Percentiles rank a stretch among this genome's conserved stretches.
Conservation (phyloP, 2,888 invertebrate species). For the Nemapogon koenigi region DNA sequence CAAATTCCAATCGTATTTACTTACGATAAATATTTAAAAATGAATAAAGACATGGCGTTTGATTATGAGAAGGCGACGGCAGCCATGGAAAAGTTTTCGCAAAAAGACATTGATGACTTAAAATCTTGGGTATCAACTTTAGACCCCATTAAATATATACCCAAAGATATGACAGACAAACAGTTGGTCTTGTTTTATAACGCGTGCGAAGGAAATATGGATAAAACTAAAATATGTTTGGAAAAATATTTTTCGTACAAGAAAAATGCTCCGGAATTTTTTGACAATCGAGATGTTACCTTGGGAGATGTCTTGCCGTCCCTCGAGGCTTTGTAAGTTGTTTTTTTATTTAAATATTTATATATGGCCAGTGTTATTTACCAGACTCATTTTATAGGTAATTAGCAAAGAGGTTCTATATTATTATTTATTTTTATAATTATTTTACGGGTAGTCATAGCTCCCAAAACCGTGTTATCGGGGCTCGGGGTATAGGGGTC, state of each 20-base stretch:
- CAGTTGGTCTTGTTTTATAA: slow-evolving; percentile 71
- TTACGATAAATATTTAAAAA: slow-evolving; percentile 30
- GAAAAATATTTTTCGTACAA: slow-evolving; percentile 66
- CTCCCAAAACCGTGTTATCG: too few species aligned
- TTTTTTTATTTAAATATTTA: slow-evolving; percentile 6
- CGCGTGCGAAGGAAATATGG: slow-evolving; percentile 68
- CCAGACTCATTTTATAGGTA: too few species aligned
- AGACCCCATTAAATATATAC: slow-evolving; percentile 54
- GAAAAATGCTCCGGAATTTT: slow-evolving; percentile 68
- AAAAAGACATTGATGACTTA: slow-evolving; percentile 48
- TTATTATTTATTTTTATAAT: too few species aligned
- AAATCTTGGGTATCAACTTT: slow-evolving; percentile 50
- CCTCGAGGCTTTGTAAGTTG: slow-evolving; percentile 62
- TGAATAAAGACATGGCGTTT: slow-evolving; percentile 48
- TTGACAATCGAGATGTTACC: slow-evolving; percentile 61
- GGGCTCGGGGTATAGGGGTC: too few species aligned
- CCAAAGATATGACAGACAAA: slow-evolving; percentile 61
- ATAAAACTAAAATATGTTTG: slow-evolving; percentile 68
- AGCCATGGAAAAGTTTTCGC: slow-evolving; percentile 55
- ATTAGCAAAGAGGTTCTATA: too few species aligned
- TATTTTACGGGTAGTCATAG: too few species aligned
- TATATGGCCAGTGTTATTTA: too few species aligned
- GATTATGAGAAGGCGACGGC: slow-evolving; percentile 46
- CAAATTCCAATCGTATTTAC: slow-evolving; percentile 23
- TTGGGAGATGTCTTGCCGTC: slow-evolving; percentile 51